These are phyloP conservation scores for Drosophila dunni DNA, from an alignment of 1,140 invertebrate genomes.

Conservation along the genomic window DNA sequence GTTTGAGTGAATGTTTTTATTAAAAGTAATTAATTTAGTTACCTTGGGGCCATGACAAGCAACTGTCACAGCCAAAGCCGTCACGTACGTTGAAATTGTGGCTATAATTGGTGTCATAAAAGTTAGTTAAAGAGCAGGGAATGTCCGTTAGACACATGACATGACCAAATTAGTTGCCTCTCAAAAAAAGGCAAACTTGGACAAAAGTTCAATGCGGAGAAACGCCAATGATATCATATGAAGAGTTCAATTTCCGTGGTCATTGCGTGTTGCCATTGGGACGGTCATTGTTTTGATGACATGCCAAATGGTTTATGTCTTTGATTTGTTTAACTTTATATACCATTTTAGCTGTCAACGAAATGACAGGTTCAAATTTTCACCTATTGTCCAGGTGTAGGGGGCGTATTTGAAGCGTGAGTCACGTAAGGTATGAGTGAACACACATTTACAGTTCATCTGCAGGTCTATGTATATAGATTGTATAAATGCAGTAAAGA, in stretches of 20 bases:
- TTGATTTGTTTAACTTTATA: conserved; percentile 26
- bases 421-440: conserved; percentile 32
- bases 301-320: conserved; percentile 69
- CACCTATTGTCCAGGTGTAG: conserved; percentile 27
- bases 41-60: not conserved
- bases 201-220: conserved; percentile 32
- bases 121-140: conserved; percentile 74
- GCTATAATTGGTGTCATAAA: conserved; percentile 78
- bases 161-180: conserved; percentile 61
- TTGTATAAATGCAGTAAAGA: too few species aligned
- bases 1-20: not conserved
- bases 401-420: conserved; percentile 23
- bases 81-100: conserved; percentile 16
- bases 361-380: conserved; percentile 50
- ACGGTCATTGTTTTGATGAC: conserved; percentile 66
- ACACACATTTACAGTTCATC: conserved; percentile 61
- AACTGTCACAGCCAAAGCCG: not conserved
- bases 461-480: too few species aligned
- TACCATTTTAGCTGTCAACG: conserved; percentile 65
- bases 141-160: conserved; percentile 65
- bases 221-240: conserved; percentile 5
- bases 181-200: conserved; percentile 42
- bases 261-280: conserved; percentile 44
- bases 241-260: conserved; percentile 50
- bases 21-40: conserved; percentile 22